Percentiles rank a stretch among this genome's conserved stretches.
These are phyloP conservation scores for Neuroscelio doddi DNA, from an alignment of 2,888 invertebrate genomes.

Conservation along the genomic window DNA sequence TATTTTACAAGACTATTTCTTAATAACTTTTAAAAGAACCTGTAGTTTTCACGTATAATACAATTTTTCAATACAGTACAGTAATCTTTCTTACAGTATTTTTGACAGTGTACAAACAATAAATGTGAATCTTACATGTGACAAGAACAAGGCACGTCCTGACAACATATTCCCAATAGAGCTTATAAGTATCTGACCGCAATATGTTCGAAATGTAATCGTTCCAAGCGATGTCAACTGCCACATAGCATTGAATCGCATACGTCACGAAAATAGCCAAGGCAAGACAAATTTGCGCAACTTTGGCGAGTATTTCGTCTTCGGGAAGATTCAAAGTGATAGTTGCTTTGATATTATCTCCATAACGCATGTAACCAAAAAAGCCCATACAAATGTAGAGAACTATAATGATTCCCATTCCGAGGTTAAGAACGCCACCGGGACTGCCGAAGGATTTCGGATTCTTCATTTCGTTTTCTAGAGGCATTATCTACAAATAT, in stretches of 20 bases:
- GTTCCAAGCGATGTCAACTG: constrained; percentile 94
- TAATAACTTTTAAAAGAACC: too few relatives aligned
- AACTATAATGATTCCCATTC: constrained; percentile 86
- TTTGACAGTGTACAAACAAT: not conserved
- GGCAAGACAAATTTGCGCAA: constrained; percentile 82
- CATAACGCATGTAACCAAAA: constrained; percentile 92
- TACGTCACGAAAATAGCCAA: constrained; percentile 93
- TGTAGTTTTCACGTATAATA: too few relatives aligned
- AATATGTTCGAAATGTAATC: constrained; percentile 79
- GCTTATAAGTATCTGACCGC: constrained; percentile 75
- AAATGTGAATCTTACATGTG: constrained; percentile 81
- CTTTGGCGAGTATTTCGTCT: constrained; percentile 78
- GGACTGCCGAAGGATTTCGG: constrained; percentile 86
- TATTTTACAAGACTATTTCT: too few relatives aligned
- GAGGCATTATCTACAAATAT: constrained; percentile 85
- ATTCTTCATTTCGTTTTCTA: constrained; percentile 95
- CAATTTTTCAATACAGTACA: too few relatives aligned
- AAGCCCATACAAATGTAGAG: constrained; percentile 93
- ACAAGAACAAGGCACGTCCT: constrained; percentile 84
- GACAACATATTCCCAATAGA: constrained; percentile 84
- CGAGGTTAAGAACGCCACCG: constrained; percentile 88
- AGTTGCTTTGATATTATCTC: constrained; percentile 80
- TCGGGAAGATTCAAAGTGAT: constrained; percentile 89
- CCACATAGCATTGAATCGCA: constrained; percentile 95
- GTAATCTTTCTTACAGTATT: not conserved